Base-by-base conservation (phyloP, 2,113 vertebrate species). In the Castor canadensis region DNA sequence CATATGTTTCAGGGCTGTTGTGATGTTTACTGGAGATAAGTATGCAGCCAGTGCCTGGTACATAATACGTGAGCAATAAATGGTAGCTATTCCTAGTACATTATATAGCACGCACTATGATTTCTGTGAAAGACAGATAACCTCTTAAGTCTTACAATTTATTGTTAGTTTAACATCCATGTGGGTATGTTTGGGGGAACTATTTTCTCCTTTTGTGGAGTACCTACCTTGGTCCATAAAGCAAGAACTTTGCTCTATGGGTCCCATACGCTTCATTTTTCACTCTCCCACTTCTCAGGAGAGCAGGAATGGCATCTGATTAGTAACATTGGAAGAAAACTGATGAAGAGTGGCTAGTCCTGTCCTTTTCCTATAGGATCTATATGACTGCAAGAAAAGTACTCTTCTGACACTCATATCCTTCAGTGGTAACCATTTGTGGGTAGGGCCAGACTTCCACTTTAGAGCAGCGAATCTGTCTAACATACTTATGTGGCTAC, bases 361-460 rank as follows among this genome's bases (percentile, higher is more conserved):
- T 38, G 13, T 16, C 62, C 32, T n/a, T 38, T 26, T 20, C 69
- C 22, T 49, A 5, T 8, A 72, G 5, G 30, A 45, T 11, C 5
- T 49, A 79, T 75, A 58, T 40, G 52, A 30, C 24, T 19, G 24
- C 1, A 32, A 35, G 30, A 58, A 71, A 26, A 38, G 5, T 2
- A 35, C 17, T 43, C 47, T 56, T 43, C 7, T 16, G 17, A n/a
- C 64, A 24, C 20, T 19, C 45, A 1, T 72, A 62, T 24, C 49
- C n/a, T 49, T 40, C 13, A 1, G 17, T 1, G 45, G 35, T 12
- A 9, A 38, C 43, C 7, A 6, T 16, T 0, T 49, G 19, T 40
- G 82, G 20, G 35, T 22, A 76, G 32, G 45, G 13, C 4, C 3
- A 1, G 26, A 49, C 75, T 35, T 10, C 0, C 28, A n/a, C 17